Conservation (phyloP, 2,888 invertebrate genomes). For the Apocheima hispidaria region DNA sequence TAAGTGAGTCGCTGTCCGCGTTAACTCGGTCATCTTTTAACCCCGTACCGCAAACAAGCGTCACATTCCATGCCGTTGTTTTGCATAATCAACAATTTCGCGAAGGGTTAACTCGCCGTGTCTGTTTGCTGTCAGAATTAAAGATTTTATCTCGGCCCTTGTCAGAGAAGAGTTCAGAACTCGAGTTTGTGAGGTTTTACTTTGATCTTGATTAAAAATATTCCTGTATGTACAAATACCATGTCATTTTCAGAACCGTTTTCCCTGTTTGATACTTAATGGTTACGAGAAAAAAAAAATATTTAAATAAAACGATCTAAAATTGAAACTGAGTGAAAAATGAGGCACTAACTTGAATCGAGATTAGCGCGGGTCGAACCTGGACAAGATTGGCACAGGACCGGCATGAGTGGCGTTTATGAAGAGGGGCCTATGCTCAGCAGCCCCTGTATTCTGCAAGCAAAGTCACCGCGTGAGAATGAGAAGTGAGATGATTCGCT, state of each 20-base stretch:
- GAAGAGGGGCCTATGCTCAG: no score
- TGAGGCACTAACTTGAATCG: no score
- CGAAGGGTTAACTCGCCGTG: constrained; percentile 40
- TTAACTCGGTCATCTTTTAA: background rate
- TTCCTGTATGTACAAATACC: background rate
- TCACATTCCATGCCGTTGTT: constrained; percentile 49
- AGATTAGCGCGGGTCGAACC: no score
- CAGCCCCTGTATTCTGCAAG: no score
- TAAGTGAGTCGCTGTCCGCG: constrained; percentile 4
- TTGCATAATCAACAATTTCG: constrained; percentile 60
- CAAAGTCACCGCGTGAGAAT: no score
- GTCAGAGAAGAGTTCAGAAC: constrained; percentile 35
- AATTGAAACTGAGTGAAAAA: no score
- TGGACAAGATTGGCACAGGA: no score
- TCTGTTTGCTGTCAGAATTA: constrained; percentile 56
- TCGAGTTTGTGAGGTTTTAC: background rate
- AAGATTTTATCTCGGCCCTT: constrained; percentile 56
- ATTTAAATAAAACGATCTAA: no score
- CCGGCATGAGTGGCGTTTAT: no score
- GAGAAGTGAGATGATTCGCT: no score
- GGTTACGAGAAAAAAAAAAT: no score
- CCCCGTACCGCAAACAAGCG: constrained; percentile 17
- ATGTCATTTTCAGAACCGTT: background rate
- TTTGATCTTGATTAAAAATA: constrained; percentile 7
- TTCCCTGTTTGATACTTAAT: no score